A percentile compares a stretch with the other conserved stretches of the same genome.
Conservation (phyloP, 35 echinoderm and acorn worm species). For the Patiria miniata region DNA sequence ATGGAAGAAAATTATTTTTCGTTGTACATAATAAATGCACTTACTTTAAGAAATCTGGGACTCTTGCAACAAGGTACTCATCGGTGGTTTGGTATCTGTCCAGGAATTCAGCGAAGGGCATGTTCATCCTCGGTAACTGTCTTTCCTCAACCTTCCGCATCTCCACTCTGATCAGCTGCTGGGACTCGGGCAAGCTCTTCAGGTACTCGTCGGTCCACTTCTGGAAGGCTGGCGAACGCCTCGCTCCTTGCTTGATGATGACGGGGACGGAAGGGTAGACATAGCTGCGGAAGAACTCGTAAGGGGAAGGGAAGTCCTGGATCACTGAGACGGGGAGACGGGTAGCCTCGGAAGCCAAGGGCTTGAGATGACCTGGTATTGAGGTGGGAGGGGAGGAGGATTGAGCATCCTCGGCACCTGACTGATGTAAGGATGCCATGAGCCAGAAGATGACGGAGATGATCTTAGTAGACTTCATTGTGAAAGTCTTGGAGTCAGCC, state of each 20-base stretch:
- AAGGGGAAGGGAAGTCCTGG: slow-evolving; percentile 60
- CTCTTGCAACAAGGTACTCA: slow-evolving; percentile 66
- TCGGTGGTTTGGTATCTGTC: slow-evolving; percentile 61
- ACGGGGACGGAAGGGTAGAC: slow-evolving; percentile 74
- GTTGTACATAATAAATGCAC: not conserved
- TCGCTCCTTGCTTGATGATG: slow-evolving; percentile 68
- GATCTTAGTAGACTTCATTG: too few species aligned
- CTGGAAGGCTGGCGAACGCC: slow-evolving; percentile 54
- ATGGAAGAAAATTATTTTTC: too few species aligned
- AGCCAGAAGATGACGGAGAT: too few species aligned
- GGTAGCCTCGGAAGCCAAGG: slow-evolving; percentile 49
- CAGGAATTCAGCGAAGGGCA: slow-evolving; percentile 71
- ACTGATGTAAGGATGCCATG: too few species aligned
- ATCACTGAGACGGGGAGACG: slow-evolving; percentile 38
- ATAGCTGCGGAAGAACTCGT: slow-evolving; percentile 73
- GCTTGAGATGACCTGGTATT: slow-evolving; percentile 61
- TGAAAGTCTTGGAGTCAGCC: too few species aligned
- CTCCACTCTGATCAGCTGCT: slow-evolving; percentile 58
- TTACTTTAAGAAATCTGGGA: slow-evolving; percentile 74
- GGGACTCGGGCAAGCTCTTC: slow-evolving; percentile 52
- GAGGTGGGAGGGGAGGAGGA: too few species aligned
- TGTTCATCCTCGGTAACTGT: slow-evolving; percentile 22
- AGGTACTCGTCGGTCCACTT: slow-evolving; percentile 75
- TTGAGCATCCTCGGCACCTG: too few species aligned
- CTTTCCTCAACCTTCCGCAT: slow-evolving; percentile 74